Evolutionary conservation across 2,888 invertebrate genomes (phyloP).

Genomic region (Mylabris sibirica): DNA sequence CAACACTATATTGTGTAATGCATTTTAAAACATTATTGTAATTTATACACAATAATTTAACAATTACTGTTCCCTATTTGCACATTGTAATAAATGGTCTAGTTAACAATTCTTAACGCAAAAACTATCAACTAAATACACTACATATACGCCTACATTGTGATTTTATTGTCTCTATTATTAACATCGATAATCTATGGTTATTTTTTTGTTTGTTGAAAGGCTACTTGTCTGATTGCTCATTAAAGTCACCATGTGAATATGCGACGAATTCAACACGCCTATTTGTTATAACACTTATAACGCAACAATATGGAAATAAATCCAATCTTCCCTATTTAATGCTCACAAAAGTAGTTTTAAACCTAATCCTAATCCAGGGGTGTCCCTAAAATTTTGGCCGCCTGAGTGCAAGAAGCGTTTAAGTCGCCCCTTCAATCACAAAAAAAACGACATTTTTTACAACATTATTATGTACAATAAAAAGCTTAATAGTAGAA

Average conservation of each 20-base stretch:
- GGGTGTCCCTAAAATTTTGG: no score
- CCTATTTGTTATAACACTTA: not conserved
- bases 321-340: no score
- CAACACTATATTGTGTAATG: constrained; percentile 18
- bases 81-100: constrained; percentile 38
- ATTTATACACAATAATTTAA: constrained; percentile 35
- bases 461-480: no score
- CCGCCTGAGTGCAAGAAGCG: no score
- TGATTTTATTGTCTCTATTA: not conserved
- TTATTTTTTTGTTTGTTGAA: not conserved
- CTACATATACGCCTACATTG: not conserved
- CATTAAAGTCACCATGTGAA: not conserved
- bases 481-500: no score
- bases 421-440: no score
- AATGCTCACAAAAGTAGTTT: no score
- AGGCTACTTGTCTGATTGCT: not conserved
- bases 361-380: no score
- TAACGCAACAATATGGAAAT: no score
- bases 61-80: constrained; percentile 39
- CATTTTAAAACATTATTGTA: constrained; percentile 28
- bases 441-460: no score
- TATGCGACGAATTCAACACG: not conserved
- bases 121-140: constrained; percentile 5
- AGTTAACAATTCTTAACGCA: constrained; percentile 29
- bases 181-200: not conserved